Conservation (phyloP, 2,797 vertebrate species). For the Acrossocheilus wenchowensis region DNA sequence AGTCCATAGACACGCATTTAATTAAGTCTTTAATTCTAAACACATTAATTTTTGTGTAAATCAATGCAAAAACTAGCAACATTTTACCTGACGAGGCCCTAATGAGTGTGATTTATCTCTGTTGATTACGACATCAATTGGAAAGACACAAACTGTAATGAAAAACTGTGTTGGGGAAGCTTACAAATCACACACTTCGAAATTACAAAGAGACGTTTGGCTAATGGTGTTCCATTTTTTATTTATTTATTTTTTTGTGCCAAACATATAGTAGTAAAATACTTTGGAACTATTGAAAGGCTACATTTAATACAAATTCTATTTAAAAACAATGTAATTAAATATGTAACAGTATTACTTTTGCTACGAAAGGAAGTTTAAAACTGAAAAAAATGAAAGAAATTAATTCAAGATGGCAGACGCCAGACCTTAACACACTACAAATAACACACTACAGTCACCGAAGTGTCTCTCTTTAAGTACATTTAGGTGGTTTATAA, state of each 20-base stretch:
- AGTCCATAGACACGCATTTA: not conserved
- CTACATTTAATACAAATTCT: not conserved
- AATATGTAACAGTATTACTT: not conserved
- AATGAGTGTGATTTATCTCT: constrained; percentile 27
- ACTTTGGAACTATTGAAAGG: not conserved
- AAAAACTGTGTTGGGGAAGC: not conserved
- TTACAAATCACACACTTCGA: not conserved
- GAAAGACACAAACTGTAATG: constrained; percentile 28
- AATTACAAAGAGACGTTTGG: not conserved
- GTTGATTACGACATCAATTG: constrained; percentile 46
- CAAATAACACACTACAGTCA: not conserved
- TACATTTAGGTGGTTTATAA: no score
- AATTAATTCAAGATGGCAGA: not conserved
- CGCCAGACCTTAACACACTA: not conserved
- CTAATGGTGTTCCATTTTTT: not conserved
- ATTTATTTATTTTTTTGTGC: no score
- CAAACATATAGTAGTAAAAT: not conserved
- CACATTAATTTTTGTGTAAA: not conserved
- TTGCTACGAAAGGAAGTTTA: not conserved
- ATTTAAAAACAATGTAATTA: not conserved
- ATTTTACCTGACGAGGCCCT: constrained; percentile 14
- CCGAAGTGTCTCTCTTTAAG: no score
- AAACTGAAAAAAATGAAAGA: no score
- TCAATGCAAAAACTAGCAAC: not conserved
- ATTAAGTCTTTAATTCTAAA: not conserved